Conservation (phyloP, 2,888 invertebrate species). For the Halocaridina rubra region DNA sequence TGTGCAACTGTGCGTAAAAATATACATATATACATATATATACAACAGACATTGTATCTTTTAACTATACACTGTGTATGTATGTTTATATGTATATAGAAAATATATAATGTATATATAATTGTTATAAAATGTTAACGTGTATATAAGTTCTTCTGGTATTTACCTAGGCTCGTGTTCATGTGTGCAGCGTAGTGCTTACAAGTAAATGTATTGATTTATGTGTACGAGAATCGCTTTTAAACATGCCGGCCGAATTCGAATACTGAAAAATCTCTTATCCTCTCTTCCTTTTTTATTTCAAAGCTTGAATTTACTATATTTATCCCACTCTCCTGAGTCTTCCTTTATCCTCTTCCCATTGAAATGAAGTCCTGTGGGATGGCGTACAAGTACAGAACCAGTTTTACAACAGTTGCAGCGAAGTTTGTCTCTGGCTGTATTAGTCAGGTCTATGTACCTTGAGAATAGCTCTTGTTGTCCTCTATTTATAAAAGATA, state of each 20-base stretch:
- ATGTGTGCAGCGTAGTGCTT: slow-evolving; percentile 2
- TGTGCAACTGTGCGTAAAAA: background rate
- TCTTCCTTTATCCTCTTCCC: slow-evolving; percentile 39
- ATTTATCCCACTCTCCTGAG: slow-evolving; percentile 35
- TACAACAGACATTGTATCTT: background rate
- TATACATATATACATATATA: background rate
- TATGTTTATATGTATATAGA: background rate
- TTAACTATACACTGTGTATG: no score
- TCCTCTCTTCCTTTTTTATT: background rate
- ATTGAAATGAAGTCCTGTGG: slow-evolving; percentile 15
- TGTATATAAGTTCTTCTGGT: slow-evolving; percentile 17
- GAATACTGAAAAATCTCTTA: background rate
- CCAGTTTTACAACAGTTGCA: no score
- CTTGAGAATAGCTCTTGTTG: no score
- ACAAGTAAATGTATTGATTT: slow-evolving; percentile 2
- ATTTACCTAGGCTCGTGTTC: slow-evolving; percentile 22
- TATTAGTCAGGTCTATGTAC: no score
- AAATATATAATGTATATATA: slow-evolving; percentile 2
- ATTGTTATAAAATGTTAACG: slow-evolving; percentile 3
- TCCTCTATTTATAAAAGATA: background rate
- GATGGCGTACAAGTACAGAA: background rate
- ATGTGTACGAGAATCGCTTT: background rate
- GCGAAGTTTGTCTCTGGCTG: no score
- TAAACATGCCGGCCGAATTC: background rate
- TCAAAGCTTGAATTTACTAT: slow-evolving; percentile 4